phyloP scores from a whole-genome alignment of 2,113 vertebrate species.

The Gulo gulo region DNA sequence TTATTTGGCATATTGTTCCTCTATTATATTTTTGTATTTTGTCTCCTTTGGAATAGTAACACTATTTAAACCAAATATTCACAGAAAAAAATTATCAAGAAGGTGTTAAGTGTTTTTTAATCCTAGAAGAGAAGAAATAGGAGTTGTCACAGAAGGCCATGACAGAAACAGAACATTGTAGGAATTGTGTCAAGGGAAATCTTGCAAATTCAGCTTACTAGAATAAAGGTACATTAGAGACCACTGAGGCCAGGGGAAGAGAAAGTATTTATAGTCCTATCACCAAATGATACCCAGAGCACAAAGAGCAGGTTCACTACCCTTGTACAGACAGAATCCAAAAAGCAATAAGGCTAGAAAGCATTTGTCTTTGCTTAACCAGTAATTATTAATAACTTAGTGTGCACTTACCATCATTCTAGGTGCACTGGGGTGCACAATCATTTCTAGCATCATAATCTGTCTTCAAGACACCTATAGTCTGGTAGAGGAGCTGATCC shows the following conservation, averaged over 20 bases:
- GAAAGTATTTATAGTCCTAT: neutral
- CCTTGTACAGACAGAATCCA: neutral
- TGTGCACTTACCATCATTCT: neutral
- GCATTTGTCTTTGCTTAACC: neutral
- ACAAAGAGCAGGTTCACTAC: neutral
- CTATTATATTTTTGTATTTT: neutral
- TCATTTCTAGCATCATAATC: neutral
- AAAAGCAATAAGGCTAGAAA: neutral
- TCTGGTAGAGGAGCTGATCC: neutral
- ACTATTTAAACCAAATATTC: neutral
- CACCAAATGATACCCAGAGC: neutral
- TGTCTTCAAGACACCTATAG: neutral
- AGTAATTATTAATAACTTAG: neutral
- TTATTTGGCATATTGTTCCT: neutral
- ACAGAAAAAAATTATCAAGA: neutral
- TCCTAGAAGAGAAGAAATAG: neutral
- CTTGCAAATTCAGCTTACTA: neutral
- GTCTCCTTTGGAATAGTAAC: neutral
- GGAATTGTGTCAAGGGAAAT: neutral
- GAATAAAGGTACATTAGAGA: neutral
- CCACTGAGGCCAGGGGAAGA: neutral
- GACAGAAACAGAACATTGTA: neutral
- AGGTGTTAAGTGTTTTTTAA: neutral
- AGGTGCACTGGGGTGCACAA: neutral
- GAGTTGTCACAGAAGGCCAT: neutral